Evolutionary conservation across 2,888 invertebrate species (phyloP), one percentile per base, ranked within the genome.

Genomic region (Pammene aurita): DNA sequence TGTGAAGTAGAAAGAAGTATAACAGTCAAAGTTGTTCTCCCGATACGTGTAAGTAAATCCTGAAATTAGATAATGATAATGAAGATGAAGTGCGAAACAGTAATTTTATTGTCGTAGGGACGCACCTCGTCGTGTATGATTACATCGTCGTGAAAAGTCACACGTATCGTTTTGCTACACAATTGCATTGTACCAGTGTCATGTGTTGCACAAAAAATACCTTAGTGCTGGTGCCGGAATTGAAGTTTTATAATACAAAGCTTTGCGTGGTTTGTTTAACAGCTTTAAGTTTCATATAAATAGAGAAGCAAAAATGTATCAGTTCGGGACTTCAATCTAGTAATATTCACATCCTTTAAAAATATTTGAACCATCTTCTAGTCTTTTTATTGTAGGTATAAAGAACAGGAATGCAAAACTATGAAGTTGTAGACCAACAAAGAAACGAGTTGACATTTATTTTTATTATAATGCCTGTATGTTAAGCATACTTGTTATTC

Each of bases 161-260:
- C 48, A 61, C 48, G 38, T 50, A 50, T 61, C 48, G 35, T 16
- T 61, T 61, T 48, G 38, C 61, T 61, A 34, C 48, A 50, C 61
- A 61, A 61, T 48, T 48, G 16, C 56, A 61, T 50, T 61, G 48
- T 48, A 61, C 38, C 38, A 26, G 58, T 46, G 42, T 57, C 18
- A 57, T 58, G 38, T 50, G 61, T 48, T 48, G 18, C 35, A 50
- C 38, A 38, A 50, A 50, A 50, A 16, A 61, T 57, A 61, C 7
- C 7, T 34, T 14, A 10, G 14, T 50, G 11, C 4, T 48, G 7
- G 11, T 48, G 16, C 61, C 38, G 16, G 48, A 50, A 50, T 35
- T 34, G 34, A 5, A 42, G 42, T 6, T 42, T 18, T 7, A 26
- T n/a, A 57, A 41, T 56, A 56, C 16, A 57, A n/a, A 18, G 42